Conservation (phyloP, 2,797 vertebrate species). For the Threskiornis aethiopicus region DNA sequence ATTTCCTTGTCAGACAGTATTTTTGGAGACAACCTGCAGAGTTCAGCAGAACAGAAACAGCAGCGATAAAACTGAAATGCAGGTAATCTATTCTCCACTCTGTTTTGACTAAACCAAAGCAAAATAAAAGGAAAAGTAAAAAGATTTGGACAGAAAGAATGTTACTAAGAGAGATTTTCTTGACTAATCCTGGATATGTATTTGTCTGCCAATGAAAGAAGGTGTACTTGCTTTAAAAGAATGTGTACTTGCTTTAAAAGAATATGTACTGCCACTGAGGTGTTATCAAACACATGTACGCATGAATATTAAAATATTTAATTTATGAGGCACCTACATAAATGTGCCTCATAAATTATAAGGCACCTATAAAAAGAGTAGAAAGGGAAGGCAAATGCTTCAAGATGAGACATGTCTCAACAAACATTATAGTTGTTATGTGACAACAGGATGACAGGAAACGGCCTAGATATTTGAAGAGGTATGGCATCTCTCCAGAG, state of each 20-base stretch:
- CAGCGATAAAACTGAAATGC: background rate
- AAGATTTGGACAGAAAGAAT: background rate
- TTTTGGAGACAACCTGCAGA: slow-evolving; percentile 11
- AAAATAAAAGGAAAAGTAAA: background rate
- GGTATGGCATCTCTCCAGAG: background rate
- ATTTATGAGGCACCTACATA: background rate
- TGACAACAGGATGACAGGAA: background rate
- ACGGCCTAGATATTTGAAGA: background rate
- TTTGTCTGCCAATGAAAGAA: background rate
- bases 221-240: background rate
- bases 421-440: background rate
- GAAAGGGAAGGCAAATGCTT: background rate
- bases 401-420: background rate
- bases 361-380: background rate
- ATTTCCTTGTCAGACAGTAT: slow-evolving; percentile 30
- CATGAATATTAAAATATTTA: background rate
- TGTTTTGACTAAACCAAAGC: slow-evolving; percentile 4
- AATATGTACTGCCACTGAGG: background rate
- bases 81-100: background rate
- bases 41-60: background rate
- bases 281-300: background rate
- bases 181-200: background rate
- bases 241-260: background rate
- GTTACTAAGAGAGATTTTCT: background rate
- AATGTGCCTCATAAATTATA: background rate